Conservation (phyloP, 2,888 invertebrate genomes). For the Lymantria monacha region DNA sequence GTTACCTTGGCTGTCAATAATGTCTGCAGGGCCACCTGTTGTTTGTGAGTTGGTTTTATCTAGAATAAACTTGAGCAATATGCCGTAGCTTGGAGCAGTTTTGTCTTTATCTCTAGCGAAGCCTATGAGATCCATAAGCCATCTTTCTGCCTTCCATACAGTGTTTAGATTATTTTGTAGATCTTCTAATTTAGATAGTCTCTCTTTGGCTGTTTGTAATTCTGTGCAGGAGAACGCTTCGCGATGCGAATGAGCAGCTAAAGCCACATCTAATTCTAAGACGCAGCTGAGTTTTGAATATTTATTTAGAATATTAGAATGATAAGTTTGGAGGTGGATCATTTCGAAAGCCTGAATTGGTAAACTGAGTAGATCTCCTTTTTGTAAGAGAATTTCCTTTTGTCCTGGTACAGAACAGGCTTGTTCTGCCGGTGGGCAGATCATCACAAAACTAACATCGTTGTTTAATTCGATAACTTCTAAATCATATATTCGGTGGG, state of each 20-base stretch:
- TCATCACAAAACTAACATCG: slow-evolving; percentile 95
- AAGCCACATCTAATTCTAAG: slow-evolving; percentile 93
- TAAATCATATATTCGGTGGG: slow-evolving; percentile 93
- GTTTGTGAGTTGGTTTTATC: slow-evolving; percentile 58
- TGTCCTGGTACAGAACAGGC: slow-evolving; percentile 96
- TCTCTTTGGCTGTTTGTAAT: slow-evolving; percentile 91
- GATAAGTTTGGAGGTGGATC: slow-evolving; percentile 97
- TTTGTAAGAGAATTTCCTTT: slow-evolving; percentile 91
- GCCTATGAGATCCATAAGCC: slow-evolving; percentile 97
- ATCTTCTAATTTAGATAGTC: slow-evolving; percentile 90
- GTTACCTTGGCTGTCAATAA: slow-evolving; percentile 73
- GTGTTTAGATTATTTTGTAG: slow-evolving; percentile 92
- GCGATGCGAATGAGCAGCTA: slow-evolving; percentile 95
- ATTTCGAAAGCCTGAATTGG: slow-evolving; percentile 97
- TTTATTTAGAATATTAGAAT: slow-evolving; percentile 92
- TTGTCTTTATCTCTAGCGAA: slow-evolving; percentile 91
- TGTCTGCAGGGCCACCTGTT: slow-evolving; percentile 55
- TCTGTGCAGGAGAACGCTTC: slow-evolving; percentile 97
- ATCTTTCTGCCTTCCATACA: slow-evolving; percentile 96
- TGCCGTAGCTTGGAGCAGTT: slow-evolving; percentile 68
- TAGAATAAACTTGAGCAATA: slow-evolving; percentile 68
- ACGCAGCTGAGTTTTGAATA: slow-evolving; percentile 97
- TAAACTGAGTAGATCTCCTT: slow-evolving; percentile 92
- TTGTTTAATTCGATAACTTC: slow-evolving; percentile 96
- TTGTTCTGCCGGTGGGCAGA: slow-evolving; percentile 95